Percentiles rank a stretch among this genome's conserved stretches.
Evolutionary conservation across 2,113 vertebrate genomes (phyloP).

Genomic region (Lagopus muta): DNA sequence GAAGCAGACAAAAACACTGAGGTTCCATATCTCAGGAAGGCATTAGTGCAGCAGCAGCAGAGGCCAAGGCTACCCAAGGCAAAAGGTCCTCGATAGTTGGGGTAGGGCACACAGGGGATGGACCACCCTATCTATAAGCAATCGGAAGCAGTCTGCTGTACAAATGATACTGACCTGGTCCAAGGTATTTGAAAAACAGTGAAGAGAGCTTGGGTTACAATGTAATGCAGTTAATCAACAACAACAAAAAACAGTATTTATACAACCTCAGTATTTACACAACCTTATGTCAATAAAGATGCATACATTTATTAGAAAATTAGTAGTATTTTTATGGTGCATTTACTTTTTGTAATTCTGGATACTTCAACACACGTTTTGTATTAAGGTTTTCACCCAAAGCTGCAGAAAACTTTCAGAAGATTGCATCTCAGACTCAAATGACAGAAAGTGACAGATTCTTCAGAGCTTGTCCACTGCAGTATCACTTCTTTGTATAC

Average conservation of each 20-base stretch:
- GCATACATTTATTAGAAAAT: background rate
- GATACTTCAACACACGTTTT: background rate
- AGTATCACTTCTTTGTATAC: background rate
- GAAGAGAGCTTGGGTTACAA: background rate
- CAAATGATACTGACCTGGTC: background rate
- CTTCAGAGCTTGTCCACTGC: background rate
- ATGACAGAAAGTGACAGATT: background rate
- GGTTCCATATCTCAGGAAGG: background rate
- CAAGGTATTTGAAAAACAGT: background rate
- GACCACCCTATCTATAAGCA: too few species aligned
- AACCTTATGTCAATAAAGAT: accelerated
- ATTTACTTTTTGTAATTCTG: background rate
- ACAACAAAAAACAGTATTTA: background rate
- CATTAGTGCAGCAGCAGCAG: background rate
- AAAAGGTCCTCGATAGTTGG: background rate
- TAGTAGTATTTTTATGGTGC: background rate
- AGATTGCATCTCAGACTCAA: background rate
- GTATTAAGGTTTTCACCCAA: background rate
- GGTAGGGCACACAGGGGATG: background rate
- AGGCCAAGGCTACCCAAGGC: background rate
- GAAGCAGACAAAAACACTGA: background rate
- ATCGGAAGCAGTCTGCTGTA: background rate
- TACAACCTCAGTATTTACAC: background rate
- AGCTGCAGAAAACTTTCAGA: background rate
- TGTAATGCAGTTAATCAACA: background rate